These are phyloP conservation scores for Parapristionchus giblindavisi DNA, from an alignment of 2,888 invertebrate genomes.

Conservation along the genomic window DNA sequence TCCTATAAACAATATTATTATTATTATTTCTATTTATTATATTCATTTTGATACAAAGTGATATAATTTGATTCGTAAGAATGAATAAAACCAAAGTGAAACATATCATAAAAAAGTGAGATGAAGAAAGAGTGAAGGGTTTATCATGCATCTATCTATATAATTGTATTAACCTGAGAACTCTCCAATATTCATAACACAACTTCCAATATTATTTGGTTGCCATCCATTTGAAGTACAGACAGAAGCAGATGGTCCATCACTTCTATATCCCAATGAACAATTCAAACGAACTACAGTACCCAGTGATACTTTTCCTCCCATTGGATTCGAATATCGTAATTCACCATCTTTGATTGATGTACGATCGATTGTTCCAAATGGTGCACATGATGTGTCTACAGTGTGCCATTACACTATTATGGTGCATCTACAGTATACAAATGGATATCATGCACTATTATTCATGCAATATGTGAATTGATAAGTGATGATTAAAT, in stretches of 20 bases:
- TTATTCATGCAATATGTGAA: neutral
- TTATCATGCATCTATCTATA: neutral
- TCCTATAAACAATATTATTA: too few relatives aligned
- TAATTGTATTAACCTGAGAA: too few relatives aligned
- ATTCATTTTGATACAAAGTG: too few relatives aligned
- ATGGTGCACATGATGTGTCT: neutral
- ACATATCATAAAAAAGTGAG: neutral
- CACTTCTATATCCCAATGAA: conserved; percentile 25
- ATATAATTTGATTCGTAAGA: neutral
- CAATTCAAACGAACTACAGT: conserved; percentile 26
- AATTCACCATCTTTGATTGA: conserved; percentile 11
- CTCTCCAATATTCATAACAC: conserved; percentile 22
- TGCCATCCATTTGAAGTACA: conserved; percentile 22
- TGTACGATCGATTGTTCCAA: neutral
- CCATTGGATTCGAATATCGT: neutral
- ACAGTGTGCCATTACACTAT: neutral
- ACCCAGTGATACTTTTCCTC: conserved; percentile 3
- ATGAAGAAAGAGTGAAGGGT: neutral
- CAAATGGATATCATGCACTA: too few relatives aligned
- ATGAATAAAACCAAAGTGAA: neutral
- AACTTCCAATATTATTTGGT: conserved; percentile 11
- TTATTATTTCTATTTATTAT: too few relatives aligned
- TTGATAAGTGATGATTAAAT: neutral
- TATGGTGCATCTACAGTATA: too few relatives aligned
- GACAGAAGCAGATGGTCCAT: conserved; percentile 8